Conservation (phyloP, 2,888 invertebrate species). For the Ditula angustiorana region DNA sequence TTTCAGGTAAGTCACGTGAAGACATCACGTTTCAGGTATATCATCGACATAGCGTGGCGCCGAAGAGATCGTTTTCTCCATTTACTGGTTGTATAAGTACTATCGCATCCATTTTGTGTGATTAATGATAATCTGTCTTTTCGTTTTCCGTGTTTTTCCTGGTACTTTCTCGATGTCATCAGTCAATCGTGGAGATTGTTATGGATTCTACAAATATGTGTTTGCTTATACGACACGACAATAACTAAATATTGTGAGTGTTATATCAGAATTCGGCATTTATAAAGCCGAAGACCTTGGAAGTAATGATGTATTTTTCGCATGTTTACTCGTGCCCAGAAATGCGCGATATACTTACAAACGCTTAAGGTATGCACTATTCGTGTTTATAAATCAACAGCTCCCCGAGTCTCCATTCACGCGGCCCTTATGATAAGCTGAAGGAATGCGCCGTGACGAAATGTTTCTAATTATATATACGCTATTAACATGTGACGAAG, state of each 20-base stretch:
- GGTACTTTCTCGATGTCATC: not conserved
- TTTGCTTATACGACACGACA: not conserved
- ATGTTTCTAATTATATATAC: conserved; percentile 64
- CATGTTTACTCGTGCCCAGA: too few species aligned
- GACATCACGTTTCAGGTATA: conserved; percentile 30
- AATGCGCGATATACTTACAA: not conserved
- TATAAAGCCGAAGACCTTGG: too few species aligned
- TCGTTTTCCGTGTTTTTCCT: not conserved
- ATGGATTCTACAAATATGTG: not conserved
- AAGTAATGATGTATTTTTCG: too few species aligned
- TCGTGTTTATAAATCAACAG: conserved; percentile 8
- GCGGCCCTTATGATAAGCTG: conserved; percentile 24
- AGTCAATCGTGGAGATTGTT: not conserved
- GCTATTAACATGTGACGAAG: conserved; percentile 61
- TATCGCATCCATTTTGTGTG: not conserved
- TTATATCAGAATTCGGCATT: not conserved
- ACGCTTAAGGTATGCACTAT: not conserved
- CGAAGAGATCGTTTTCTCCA: conserved; percentile 23
- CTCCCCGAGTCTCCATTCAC: conserved; percentile 11
- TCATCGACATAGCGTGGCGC: conserved; percentile 12
- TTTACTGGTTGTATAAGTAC: conserved; percentile 6
- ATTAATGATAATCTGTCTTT: not conserved
- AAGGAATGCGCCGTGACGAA: conserved; percentile 53
- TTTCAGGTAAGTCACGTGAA: conserved; percentile 41
- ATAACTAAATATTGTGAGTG: not conserved